Base-by-base conservation (phyloP, 2,888 invertebrate species). In the Dendrolimus pini region DNA sequence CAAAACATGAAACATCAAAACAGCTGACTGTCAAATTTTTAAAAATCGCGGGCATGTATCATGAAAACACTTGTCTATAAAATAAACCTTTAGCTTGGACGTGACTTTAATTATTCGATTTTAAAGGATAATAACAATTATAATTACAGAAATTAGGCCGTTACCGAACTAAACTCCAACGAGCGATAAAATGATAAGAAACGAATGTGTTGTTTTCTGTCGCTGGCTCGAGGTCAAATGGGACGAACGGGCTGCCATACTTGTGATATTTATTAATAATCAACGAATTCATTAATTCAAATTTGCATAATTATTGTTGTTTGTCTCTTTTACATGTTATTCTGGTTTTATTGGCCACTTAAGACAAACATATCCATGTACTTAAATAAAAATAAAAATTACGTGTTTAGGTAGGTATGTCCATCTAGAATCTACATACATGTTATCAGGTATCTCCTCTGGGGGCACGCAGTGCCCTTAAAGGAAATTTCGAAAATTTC, bases 211-310 rank as follows among this genome's bases (percentile, higher is more conserved):
- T 61, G 59, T 59, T 77, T 74, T 75, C 68, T 70, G 65, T 70
- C 66, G 64, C 64, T 59, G 67, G 69, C 67, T 66, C 78, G 71
- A 80, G 80, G 80, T 75, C 75, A 74, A 71, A 78, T 56, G 59
- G 67, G 64, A 62, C 59, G 47, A 47, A 47, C 47, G 9, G 47
- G 47, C 47, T 47, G 47, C 9, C 47, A 12, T 10, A 3, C 47
- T 47, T 47, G 10, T 47, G 47, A 12, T 47, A 47, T 47, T 47
- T 47, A 30, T 18, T 18, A 47, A 47, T 47, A 47, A 47, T 8
- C 47, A 47, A 47, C 47, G 47, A 47, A 47, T 47, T 47, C 47
- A 47, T 47, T 47, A 47, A 47, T 12, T 53, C 9, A 52, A n/a
- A n/a, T 10, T 47, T 47, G 47, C 47, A 9, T 52, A 9, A 12